A percentile compares a stretch with the other conserved stretches of the same genome.
These are phyloP conservation scores for Octodonta nipae DNA, from an alignment of 2,888 invertebrate species.

Conservation along the genomic window DNA sequence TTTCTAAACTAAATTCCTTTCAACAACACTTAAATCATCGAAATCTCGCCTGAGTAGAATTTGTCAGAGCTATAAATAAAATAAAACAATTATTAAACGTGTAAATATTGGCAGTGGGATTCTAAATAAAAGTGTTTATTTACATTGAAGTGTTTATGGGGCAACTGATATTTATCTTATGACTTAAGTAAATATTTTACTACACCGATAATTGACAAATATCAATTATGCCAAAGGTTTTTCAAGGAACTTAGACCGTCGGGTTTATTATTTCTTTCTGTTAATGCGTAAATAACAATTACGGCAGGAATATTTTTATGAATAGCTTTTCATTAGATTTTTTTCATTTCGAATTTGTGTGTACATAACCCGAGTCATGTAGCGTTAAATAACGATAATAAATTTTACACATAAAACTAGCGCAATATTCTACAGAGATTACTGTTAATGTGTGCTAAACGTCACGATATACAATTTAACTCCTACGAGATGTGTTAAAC, in stretches of 20 bases:
- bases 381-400: slow-evolving; percentile 2
- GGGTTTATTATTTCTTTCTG: too few relatives aligned
- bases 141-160: neutral
- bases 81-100: neutral
- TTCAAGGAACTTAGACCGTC: too few relatives aligned
- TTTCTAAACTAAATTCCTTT: too few relatives aligned
- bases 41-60: too few relatives aligned
- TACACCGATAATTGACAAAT: slow-evolving; percentile 1
- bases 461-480: too few relatives aligned
- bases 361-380: neutral
- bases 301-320: too few relatives aligned
- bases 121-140: slow-evolving; percentile 1
- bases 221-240: neutral
- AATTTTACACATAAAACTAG: neutral
- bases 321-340: too few relatives aligned
- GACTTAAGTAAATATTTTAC: neutral
- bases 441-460: neutral
- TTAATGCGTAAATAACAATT: too few relatives aligned
- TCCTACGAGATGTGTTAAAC: too few relatives aligned
- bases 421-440: neutral
- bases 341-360: too few relatives aligned
- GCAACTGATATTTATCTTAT: neutral
- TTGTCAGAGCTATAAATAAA: too few relatives aligned
- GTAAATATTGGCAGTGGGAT: slow-evolving; percentile 1
- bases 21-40: too few relatives aligned